Base-by-base conservation (phyloP, 2,888 invertebrate genomes). In the Pherbina coryleti region DNA sequence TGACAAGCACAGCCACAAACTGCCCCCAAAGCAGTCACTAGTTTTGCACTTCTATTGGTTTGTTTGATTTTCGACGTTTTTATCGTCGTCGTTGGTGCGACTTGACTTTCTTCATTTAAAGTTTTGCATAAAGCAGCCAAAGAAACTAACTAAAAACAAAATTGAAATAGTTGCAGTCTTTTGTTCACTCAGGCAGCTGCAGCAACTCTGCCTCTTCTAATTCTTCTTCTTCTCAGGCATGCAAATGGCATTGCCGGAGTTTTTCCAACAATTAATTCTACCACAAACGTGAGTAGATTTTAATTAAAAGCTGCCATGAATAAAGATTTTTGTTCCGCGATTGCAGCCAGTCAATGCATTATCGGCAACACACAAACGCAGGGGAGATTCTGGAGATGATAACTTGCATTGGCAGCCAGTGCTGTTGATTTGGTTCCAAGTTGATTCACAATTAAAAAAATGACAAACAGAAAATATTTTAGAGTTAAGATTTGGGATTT, bases 211-310 rank as follows among this genome's bases (percentile, higher is more conserved):
- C 72, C 55, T 28, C 34, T 71, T 28, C 71, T 71, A 37, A 11
- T 57, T 57, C 51, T 51, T 19, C 25, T 11, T 69, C 28, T 22
- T 51, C 14, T 37, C 69, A 8, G 31, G 51, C 14, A 31, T 57
- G 53, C 53, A 31, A 8, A 31, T 55, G 71, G 53, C 31, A 57
- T 53, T 31, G 71, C 34, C n/a, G 28, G 67, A 44, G 49, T 37
- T 72, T 72, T 60, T 19, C 72, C 57, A 72, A 72, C 72, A 72
- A 72, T 72, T 60, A 60, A 57, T 37, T 37, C 37, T 8, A 14
- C 14, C 25, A 11, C 17, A 69, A 75, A 79, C 79, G 79, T 79
- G 79, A 75, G 75, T 72, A 62, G 77, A 77, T 76, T 79, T 75
- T 75, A 79, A 79, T 79, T 76, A 76, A 73, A 72, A 71, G 55